Percentiles rank a stretch among this genome's conserved stretches.
Conservation (phyloP, 2,888 invertebrate species). For the Trachelus troglodyta region DNA sequence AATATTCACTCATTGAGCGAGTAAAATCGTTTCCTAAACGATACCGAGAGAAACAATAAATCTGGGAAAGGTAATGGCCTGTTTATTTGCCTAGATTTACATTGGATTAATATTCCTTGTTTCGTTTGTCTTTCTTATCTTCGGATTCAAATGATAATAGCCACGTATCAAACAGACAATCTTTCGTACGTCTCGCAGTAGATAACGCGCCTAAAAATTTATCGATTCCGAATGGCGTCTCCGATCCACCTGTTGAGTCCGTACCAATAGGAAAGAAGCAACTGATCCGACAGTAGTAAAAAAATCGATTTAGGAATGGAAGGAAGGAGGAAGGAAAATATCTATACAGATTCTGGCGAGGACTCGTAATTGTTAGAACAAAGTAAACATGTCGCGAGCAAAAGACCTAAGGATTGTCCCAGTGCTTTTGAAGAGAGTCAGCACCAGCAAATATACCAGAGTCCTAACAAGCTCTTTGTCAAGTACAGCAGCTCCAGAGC, state of each 20-base stretch:
- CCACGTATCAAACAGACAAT: not conserved
- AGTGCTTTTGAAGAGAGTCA: not conserved
- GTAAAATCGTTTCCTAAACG: not conserved
- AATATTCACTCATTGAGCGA: not conserved
- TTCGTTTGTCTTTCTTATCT: not conserved
- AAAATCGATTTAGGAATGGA: not conserved
- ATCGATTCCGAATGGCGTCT: not conserved
- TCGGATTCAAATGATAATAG: not conserved
- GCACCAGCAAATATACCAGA: not conserved
- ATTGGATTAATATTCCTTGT: not conserved
- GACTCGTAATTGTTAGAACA: not conserved
- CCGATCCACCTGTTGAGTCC: not conserved
- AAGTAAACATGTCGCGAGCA: not conserved
- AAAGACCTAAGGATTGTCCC: not conserved
- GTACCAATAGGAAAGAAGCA: not conserved
- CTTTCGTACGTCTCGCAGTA: not conserved
- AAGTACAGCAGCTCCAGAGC: slow-evolving; percentile 22
- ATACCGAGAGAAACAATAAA: not conserved
- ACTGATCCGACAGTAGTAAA: not conserved
- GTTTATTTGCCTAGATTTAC: not conserved
- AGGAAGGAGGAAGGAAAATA: not conserved
- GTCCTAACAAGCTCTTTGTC: slow-evolving; percentile 20
- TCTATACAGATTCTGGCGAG: not conserved
- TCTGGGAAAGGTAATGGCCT: not conserved
- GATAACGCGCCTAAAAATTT: not conserved